These are phyloP conservation scores for Origma solitaria DNA, from an alignment of 2,113 vertebrate genomes.

Conservation along the genomic window DNA sequence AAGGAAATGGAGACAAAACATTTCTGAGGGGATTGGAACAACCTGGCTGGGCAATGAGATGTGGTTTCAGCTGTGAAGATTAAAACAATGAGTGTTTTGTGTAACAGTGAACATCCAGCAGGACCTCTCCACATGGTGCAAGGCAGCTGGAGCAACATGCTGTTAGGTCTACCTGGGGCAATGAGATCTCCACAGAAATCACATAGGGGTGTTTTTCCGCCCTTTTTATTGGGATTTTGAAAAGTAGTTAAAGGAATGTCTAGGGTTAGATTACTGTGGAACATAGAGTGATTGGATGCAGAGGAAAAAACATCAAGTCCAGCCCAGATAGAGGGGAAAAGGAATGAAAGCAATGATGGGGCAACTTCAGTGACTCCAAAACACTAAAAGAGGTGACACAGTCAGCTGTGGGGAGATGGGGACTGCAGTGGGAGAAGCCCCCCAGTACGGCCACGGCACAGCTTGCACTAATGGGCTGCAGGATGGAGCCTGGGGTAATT, in stretches of 20 bases:
- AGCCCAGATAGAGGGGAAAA: neutral
- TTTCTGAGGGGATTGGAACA: neutral
- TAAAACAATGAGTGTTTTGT: neutral
- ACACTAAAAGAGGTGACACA: neutral
- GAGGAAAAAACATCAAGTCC: neutral
- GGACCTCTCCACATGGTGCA: neutral
- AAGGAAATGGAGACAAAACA: neutral
- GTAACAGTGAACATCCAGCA: fast-evolving
- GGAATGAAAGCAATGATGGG: neutral
- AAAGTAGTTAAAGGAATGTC: neutral
- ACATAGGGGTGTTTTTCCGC: neutral
- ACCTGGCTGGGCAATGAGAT: neutral
- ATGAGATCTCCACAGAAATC: neutral
- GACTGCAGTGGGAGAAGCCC: neutral
- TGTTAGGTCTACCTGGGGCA: neutral
- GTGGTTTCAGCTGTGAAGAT: neutral
- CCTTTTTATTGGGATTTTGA: neutral
- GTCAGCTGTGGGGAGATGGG: neutral
- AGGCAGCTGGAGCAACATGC: neutral
- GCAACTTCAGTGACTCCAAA: neutral
- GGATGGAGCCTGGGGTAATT: neutral
- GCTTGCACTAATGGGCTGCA: neutral
- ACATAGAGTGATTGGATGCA: neutral
- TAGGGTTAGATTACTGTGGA: neutral
- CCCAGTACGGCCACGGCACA: neutral